Conservation (phyloP, 2,113 vertebrate genomes). For the Anoura caudifer region DNA sequence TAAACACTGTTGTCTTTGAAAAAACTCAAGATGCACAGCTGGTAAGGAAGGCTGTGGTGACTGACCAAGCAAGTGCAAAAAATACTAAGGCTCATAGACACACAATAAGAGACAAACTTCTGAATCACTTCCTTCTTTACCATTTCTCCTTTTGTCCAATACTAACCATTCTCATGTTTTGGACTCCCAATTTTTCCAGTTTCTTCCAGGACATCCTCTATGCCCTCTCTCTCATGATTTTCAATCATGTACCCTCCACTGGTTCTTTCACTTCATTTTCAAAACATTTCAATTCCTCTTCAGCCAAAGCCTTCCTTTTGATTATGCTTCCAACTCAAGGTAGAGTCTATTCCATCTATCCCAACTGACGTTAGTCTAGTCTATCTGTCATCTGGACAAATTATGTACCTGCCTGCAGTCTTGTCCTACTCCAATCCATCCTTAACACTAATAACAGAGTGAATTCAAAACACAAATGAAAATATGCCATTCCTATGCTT, state of each 20-base stretch:
- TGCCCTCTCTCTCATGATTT: background rate
- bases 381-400: background rate
- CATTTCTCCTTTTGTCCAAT: background rate
- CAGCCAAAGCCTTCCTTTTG: background rate
- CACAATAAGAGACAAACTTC: background rate
- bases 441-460: background rate
- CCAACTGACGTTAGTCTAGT: background rate
- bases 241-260: background rate
- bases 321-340: background rate
- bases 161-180: background rate
- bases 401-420: background rate
- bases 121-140: background rate
- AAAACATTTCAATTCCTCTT: background rate
- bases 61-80: background rate
- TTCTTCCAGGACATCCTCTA: background rate
- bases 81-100: background rate
- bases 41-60: background rate
- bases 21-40: background rate
- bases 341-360: background rate
- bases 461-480: slow-evolving; percentile 16
- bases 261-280: background rate
- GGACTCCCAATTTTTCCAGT: background rate
- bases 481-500: background rate
- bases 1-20: background rate
- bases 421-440: background rate